A percentile compares a stretch with the other conserved stretches of the same genome.
These are phyloP conservation scores for Chaetophractus vellerosus DNA, from an alignment of 2,797 vertebrate species.

Conservation along the genomic window DNA sequence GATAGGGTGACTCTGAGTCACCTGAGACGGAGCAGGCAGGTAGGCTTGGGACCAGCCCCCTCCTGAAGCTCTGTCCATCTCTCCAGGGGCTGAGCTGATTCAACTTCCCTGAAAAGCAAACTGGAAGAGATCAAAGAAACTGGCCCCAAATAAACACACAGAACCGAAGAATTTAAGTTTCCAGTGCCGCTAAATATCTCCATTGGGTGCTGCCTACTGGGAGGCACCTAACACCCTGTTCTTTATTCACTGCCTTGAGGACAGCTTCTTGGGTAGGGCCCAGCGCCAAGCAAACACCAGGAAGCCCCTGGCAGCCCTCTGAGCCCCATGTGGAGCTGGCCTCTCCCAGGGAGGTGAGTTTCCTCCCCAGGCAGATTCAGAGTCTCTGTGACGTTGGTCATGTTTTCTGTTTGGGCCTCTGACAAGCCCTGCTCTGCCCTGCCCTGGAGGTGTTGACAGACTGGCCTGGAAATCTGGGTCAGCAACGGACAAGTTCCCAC, in stretches of 20 bases:
- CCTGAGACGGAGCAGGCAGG: too few relatives aligned
- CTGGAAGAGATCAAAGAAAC: not conserved
- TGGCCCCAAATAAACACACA: not conserved
- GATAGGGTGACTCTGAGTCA: not conserved
- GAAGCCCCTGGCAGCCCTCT: not conserved
- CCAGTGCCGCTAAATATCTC: not conserved
- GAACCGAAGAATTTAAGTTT: fast-evolving
- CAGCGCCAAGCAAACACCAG: not conserved
- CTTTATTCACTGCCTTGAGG: not conserved
- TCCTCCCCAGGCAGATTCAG: fast-evolving
- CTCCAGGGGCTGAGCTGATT: not conserved
- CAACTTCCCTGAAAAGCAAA: not conserved
- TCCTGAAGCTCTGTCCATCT: not conserved
- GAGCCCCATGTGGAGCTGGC: not conserved
- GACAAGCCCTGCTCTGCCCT: slow-evolving; percentile 27
- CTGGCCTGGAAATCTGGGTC: slow-evolving; percentile 76
- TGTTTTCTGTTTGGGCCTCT: not conserved
- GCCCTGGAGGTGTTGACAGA: slow-evolving; percentile 63
- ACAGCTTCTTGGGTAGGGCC: not conserved
- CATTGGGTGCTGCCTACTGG: not conserved
- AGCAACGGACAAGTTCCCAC: slow-evolving; percentile 62
- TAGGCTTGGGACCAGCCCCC: not conserved
- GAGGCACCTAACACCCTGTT: fast-evolving
- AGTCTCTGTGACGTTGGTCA: not conserved
- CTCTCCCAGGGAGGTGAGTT: not conserved